Percentiles rank a stretch among this genome's conserved stretches.
Evolutionary conservation across 2,888 invertebrate species (phyloP).

Genomic region (Brachynemurus nebulosus): DNA sequence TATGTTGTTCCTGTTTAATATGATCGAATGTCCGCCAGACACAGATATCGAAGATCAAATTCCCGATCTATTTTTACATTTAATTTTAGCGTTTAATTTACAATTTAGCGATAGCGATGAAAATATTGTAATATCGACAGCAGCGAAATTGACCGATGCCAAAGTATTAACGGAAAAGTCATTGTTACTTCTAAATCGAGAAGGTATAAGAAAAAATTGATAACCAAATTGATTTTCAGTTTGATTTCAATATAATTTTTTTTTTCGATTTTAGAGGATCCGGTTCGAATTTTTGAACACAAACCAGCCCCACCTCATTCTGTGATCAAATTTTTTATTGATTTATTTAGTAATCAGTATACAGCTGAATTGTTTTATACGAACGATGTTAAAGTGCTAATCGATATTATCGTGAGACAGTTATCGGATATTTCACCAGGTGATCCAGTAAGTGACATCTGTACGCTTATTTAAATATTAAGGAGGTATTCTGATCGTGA

Average conservation of each 20-base stretch:
- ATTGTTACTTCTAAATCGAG: slow-evolving; percentile 73
- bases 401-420: slow-evolving; percentile 85
- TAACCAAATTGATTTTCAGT: slow-evolving; percentile 10
- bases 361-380: slow-evolving; percentile 86
- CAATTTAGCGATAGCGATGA: slow-evolving; percentile 59
- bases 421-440: slow-evolving; percentile 80
- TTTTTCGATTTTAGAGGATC: slow-evolving; percentile 53
- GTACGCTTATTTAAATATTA: no score
- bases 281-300: slow-evolving; percentile 73
- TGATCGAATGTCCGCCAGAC: slow-evolving; percentile 67
- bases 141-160: slow-evolving; percentile 54
- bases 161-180: slow-evolving; percentile 87
- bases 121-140: slow-evolving; percentile 55
- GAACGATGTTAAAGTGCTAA: slow-evolving; percentile 85
- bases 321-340: slow-evolving; percentile 75
- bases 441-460: slow-evolving; percentile 64
- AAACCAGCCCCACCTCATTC: slow-evolving; percentile 69
- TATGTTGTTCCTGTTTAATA: slow-evolving; percentile 62
- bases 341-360: slow-evolving; percentile 63
- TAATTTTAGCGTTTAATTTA: slow-evolving; percentile 78
- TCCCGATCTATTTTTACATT: slow-evolving; percentile 68
- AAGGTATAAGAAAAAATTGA: slow-evolving; percentile 49
- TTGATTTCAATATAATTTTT: slow-evolving; percentile 7
- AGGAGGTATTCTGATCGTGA: no score
- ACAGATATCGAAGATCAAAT: slow-evolving; percentile 74